phyloP scores from a whole-genome alignment of 2,888 invertebrate genomes.

The Congeria kusceri region DNA sequence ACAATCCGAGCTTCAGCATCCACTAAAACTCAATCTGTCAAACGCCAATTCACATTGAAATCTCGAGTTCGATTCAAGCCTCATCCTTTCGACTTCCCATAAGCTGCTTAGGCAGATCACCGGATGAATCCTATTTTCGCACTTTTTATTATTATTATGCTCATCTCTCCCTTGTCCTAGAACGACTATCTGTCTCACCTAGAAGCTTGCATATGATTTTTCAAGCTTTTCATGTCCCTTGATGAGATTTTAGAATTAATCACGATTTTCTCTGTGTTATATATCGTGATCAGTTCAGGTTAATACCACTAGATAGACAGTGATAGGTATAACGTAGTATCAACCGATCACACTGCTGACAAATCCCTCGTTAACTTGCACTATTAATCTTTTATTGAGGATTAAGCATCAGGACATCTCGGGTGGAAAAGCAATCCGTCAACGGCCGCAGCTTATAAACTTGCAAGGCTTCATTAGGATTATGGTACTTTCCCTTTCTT shows the following conservation, averaged over 20 bases:
- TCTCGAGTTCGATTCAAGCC: slow-evolving; percentile 19
- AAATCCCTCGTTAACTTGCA: slow-evolving; percentile 57
- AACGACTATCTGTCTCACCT: slow-evolving; percentile 43
- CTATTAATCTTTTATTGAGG: slow-evolving; percentile 56
- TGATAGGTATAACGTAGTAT: slow-evolving; percentile 56
- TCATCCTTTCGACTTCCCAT: slow-evolving; percentile 3
- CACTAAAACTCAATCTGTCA: slow-evolving; percentile 29
- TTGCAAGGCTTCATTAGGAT: slow-evolving; percentile 33
- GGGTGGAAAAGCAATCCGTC: too few species aligned
- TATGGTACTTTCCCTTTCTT: neutral
- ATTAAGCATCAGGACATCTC: slow-evolving; percentile 43
- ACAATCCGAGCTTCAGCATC: neutral
- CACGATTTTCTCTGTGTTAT: slow-evolving; percentile 37
- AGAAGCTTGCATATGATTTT: slow-evolving; percentile 55
- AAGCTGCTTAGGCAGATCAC: slow-evolving; percentile 54
- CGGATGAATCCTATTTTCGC: slow-evolving; percentile 55
- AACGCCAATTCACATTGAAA: slow-evolving; percentile 36
- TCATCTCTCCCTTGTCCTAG: slow-evolving; percentile 14
- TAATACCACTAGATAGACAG: slow-evolving; percentile 56
- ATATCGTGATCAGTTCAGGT: slow-evolving; percentile 41
- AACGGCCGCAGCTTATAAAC: neutral
- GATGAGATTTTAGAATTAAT: slow-evolving; percentile 62
- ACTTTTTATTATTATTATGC: slow-evolving; percentile 34
- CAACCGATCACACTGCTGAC: slow-evolving; percentile 55
- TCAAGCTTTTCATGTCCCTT: slow-evolving; percentile 63